A percentile compares a stretch with the other conserved stretches of the same genome.
phyloP scores from a whole-genome alignment of 2,113 vertebrate genomes.

The Oceanites oceanicus region DNA sequence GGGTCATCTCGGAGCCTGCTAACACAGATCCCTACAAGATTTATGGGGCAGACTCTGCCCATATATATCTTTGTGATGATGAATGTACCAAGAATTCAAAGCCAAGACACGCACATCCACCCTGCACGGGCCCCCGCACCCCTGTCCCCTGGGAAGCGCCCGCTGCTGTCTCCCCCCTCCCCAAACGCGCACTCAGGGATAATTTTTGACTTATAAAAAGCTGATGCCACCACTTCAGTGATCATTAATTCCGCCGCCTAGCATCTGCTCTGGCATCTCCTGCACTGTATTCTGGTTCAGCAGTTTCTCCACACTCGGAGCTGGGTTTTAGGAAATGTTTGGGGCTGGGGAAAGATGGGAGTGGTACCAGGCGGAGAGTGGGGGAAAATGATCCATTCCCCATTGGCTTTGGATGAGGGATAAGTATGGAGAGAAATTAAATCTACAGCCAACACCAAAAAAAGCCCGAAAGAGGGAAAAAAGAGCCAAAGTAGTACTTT shows the following conservation, averaged over 20 bases:
- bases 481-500: neutral
- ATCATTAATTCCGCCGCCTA: constrained; percentile 11
- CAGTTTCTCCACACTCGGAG: neutral
- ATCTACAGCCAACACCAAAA: neutral
- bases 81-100: neutral
- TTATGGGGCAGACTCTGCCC: neutral
- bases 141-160: neutral
- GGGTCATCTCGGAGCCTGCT: neutral
- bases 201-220: constrained; percentile 39
- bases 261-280: constrained; percentile 16
- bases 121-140: rapidly evolving
- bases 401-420: neutral
- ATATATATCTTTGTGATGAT: neutral
- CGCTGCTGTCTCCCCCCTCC: neutral
- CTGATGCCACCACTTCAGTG: constrained; percentile 25
- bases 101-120: neutral
- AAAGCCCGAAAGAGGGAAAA: neutral
- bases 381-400: neutral
- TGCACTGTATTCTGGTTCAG: neutral
- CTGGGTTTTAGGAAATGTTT: neutral
- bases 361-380: neutral
- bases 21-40: neutral
- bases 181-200: neutral
- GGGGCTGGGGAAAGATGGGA: neutral
- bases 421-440: neutral